Base-by-base conservation (phyloP, 2,888 invertebrate genomes). In the Eristalis tenax region DNA sequence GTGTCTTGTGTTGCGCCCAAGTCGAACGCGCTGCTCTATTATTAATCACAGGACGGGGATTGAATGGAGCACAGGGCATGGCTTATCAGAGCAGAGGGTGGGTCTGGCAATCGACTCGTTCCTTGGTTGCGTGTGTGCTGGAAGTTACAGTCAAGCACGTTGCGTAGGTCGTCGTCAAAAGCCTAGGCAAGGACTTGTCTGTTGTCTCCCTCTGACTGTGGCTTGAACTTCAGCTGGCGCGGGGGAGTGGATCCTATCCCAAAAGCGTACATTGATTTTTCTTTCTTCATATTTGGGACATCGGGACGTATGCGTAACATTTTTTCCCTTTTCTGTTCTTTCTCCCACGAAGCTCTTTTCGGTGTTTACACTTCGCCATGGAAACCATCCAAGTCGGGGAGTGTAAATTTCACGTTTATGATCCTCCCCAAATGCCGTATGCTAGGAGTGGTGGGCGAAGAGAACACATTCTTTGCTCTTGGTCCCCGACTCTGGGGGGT, bases 21-120 rank as follows among this genome's bases (percentile, higher is more conserved):
- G 63, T 69, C 38, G 15, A 83, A 74, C 70, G 78, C 74, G 66
- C 79, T 79, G 71, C 83, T 74, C 61, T 61, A 79, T 83, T 87
- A 79, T 87, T 83, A 83, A 87, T 83, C 78, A 83, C 23, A 26
- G 75, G 79, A 68, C 71, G 64, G 83, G 75, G 35, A 83, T 83
- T 83, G 71, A 83, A 78, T 61, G 57, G 28, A 75, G 70, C 74
- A 64, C 79, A 13, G n/a, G 63, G 50, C 61, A 50, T 23, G 69
- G 35, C 18, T 5, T n/a, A 6, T 15, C 43, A 2, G 13, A 5
- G 38, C 6, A 59, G 35, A 4, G 22, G 26, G n/a, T 6, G 15
- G 22, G 10, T 28, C 13, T 40, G 8, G n/a, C 43, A 32, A 22
- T 15, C 11, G 11, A n/a, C n/a, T 22, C 57, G 22, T 22, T 22